Base-by-base conservation (phyloP, 2,797 vertebrate genomes). In the Silurus aristotelis region DNA sequence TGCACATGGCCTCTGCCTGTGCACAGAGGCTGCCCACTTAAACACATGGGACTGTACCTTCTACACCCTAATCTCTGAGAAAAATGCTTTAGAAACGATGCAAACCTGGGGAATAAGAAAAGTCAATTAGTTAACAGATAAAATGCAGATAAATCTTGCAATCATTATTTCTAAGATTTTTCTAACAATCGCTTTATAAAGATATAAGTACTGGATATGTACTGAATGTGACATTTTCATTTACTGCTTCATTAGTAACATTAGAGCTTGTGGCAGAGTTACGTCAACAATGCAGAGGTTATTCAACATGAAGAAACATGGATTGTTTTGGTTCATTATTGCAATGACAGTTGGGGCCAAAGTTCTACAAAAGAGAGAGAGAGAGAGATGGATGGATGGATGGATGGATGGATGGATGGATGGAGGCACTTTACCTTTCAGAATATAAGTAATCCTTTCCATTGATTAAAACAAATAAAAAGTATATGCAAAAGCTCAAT, bases 41-140 rank as follows among this genome's bases (percentile, higher is more conserved):
- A 93, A 91, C 93, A 95, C 95, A 95, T 95, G 84, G 73, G 89
- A 91, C 91, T 80, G 1, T 43, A 7, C 60, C 61, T 61, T 17
- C 48, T 58, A 63, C 61, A 70, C 46, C 4, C 77, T 55, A 31
- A 61, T 22, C 71, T 80, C 70, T 10, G 68, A 48, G 17, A 56
- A n/a, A 15, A 75, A 60, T 61, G 14, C 31, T 85, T 14, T 5
- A 20, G 31, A 43, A 48, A 15, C 83, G 25, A 31, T 67, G 66
- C 48, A n/a, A 85, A 78, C 46, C 61, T 87, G 70, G 48, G 76
- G 17, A 78, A 85, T 22, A 82, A 12, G 22, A 46, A 71, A 43
- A 78, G 60, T 15, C 2, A 2, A 63, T 83, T 63, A 83, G 56
- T 73, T 72, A 19, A 63, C 4, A 73, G 31, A 67, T 9, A 48